Percentiles rank a stretch among this genome's conserved stretches.
These are phyloP conservation scores for Salvelinus namaycush DNA, from an alignment of 2,113 vertebrate genomes.

Conservation along the genomic window DNA sequence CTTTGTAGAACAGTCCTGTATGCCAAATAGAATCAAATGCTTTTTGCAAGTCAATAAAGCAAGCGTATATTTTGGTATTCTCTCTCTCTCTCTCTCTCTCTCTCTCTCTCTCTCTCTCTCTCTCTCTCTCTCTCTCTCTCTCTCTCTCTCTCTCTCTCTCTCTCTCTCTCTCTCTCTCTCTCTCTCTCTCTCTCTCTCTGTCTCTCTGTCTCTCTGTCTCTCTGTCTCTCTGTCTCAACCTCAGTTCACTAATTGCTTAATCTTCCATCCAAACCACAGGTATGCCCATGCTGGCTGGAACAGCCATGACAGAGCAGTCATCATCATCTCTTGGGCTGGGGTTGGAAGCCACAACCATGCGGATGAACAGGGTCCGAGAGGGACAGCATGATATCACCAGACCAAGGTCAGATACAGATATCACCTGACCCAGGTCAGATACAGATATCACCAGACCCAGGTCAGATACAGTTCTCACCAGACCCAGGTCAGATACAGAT, in stretches of 20 bases:
- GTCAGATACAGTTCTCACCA: too few species aligned
- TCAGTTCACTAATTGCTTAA: slow-evolving; percentile 57
- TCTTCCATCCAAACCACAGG: slow-evolving; percentile 69
- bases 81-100: not conserved
- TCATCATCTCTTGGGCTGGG: slow-evolving; percentile 44
- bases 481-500: too few species aligned
- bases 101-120: not conserved
- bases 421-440: too few species aligned
- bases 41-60: too few species aligned
- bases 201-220: not conserved
- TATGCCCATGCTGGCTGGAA: slow-evolving; percentile 55
- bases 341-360: slow-evolving; percentile 58
- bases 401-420: too few species aligned
- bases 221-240: slow-evolving; percentile 33
- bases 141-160: slow-evolving; percentile 20
- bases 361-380: slow-evolving; percentile 57
- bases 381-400: slow-evolving; percentile 19
- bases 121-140: slow-evolving; percentile 19
- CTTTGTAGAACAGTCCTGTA: too few species aligned
- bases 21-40: too few species aligned
- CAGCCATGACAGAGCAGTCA: slow-evolving; percentile 62
- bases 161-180: not conserved
- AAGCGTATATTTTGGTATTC: too few species aligned
- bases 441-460: too few species aligned
- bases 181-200: not conserved